Evolutionary conservation across 2,888 invertebrate species (phyloP), one percentile per base, ranked within the genome.

Genomic region (Leptothorax acervorum): DNA sequence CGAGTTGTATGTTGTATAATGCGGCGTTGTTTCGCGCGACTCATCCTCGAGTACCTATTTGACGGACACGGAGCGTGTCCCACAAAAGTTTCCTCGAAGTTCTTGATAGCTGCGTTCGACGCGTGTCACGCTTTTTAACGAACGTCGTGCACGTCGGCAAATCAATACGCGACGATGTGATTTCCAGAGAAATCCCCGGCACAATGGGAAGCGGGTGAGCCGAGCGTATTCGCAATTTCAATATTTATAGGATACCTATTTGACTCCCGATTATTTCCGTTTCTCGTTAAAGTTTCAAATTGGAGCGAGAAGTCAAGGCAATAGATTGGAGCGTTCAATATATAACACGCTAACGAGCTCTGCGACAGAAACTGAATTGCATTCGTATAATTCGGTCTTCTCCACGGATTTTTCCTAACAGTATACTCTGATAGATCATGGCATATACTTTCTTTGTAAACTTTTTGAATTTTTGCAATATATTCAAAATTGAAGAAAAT

Each of bases 51-150:
- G 39, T 68, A 23, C 23, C 23, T 23, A 51, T 35, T 42, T 35
- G 48, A 75, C 35, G 11, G 4, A 9, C 9, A 3, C 8, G 48
- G 4, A 48, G 45, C 15, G 51, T 35, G 96, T 55, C 96, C 96
- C 96, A 94, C 96, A 23, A 51, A 53, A 6, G 48, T 51, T 45
- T 51, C 70, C 60, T 4, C 23, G 35, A 57, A 12, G 70, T 70
- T 48, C 48, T 60, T 70, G 79, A 70, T 60, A 70, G 60, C 70
- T 55, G 79, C 68, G 79, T 60, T 79, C 70, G 70, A 79, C 70
- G 55, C 60, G 79, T 79, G 60, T 79, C 79, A 79, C 18, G 60
- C 60, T 81, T 79, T 79, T 81, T 71, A 81, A 81, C 70, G 28
- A 70, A 48, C 39, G 66, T 68, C 48, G 60, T 71, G 48, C 31